phyloP scores from a whole-genome alignment of 2,888 invertebrate species.

The Camptogramma bilineatum region DNA sequence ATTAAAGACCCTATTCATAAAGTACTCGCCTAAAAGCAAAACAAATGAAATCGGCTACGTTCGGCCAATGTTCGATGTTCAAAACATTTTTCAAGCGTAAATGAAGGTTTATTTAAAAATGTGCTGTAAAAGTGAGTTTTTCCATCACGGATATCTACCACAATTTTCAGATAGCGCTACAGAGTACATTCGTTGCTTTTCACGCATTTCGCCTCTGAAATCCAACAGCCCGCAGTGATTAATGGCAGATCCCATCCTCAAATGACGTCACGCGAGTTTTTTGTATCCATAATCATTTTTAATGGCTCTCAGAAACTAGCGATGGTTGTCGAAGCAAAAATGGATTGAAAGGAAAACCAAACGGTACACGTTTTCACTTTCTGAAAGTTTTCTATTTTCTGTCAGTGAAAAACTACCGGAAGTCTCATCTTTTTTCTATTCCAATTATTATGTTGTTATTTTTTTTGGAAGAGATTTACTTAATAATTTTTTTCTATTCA shows the following conservation, averaged over 20 bases:
- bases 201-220: constrained; percentile 39
- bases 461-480: too few species aligned
- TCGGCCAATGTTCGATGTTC: neutral
- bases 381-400: too few species aligned
- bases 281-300: constrained; percentile 35
- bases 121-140: neutral
- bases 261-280: constrained; percentile 41
- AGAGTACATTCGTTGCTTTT: constrained; percentile 25
- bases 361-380: neutral
- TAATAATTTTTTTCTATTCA: too few species aligned
- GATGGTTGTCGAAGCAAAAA: constrained; percentile 13
- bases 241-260: constrained; percentile 45
- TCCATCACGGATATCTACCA: constrained; percentile 6
- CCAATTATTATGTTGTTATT: too few species aligned
- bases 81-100: neutral
- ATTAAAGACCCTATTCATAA: too few species aligned
- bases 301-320: constrained; percentile 22
- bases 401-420: too few species aligned
- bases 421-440: too few species aligned
- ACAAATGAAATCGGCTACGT: neutral
- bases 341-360: neutral
- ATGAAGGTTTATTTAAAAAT: neutral
- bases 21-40: too few species aligned
- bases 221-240: constrained; percentile 45
- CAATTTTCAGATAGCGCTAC: constrained; percentile 10